Conservation (phyloP, 2,888 invertebrate genomes). For the Cephus runcator region DNA sequence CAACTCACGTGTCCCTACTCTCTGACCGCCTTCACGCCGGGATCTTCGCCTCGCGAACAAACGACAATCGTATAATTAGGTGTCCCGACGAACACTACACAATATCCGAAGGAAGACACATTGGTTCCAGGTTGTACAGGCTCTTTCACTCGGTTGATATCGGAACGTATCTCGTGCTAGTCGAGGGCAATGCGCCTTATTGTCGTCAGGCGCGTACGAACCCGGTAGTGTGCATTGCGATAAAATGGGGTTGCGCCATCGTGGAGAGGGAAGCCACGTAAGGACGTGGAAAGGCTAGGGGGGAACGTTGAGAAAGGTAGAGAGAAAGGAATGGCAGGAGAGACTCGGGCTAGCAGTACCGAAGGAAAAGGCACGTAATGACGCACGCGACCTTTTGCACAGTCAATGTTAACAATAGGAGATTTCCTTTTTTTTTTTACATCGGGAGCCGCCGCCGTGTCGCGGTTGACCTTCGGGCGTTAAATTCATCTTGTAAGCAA, state of each 20-base stretch:
- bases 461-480: not conserved
- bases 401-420: not conserved
- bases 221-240: not conserved
- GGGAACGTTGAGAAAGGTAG: not conserved
- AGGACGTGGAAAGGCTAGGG: not conserved
- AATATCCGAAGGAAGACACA: conserved; percentile 39
- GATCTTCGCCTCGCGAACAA: conserved; percentile 50
- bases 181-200: not conserved
- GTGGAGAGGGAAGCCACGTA: not conserved
- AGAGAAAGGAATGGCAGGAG: not conserved
- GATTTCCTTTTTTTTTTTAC: not conserved
- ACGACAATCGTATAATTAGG: conserved; percentile 65
- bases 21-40: conserved; percentile 19
- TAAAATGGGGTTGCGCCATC: not conserved
- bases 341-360: not conserved
- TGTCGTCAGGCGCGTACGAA: not conserved
- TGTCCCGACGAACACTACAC: conserved; percentile 52
- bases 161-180: not conserved
- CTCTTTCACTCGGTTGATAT: not conserved
- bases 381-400: not conserved
- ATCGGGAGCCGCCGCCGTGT: not conserved
- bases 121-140: not conserved
- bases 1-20: not conserved
- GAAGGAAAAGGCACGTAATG: not conserved
- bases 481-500: not conserved